These are phyloP conservation scores for Tiliacea citrago DNA, from an alignment of 2,888 invertebrate genomes.

Conservation along the genomic window DNA sequence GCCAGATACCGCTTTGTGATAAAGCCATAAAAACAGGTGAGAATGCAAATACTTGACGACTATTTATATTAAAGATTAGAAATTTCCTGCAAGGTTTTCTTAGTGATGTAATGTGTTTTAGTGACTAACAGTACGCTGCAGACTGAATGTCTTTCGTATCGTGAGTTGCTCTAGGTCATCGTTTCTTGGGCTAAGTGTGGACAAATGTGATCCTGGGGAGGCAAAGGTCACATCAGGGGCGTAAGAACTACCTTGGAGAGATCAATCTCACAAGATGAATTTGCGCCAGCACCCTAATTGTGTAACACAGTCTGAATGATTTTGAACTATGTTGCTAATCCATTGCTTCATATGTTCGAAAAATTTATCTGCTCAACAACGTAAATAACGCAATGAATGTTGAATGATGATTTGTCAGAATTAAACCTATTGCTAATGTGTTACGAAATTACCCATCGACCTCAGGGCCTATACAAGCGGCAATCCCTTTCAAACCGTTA, in stretches of 20 bases:
- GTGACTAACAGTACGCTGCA: constrained; percentile 25
- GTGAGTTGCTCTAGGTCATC: constrained; percentile 10
- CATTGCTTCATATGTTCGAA: too few species aligned
- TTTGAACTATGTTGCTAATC: too few species aligned
- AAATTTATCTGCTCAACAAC: too few species aligned
- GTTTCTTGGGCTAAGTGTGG: background rate
- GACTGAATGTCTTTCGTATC: constrained; percentile 28
- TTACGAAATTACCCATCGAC: background rate
- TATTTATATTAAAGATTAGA: constrained; percentile 36
- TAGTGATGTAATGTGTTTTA: constrained; percentile 35
- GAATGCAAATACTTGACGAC: constrained; percentile 48
- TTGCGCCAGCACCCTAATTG: too few species aligned
- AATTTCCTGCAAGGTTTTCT: constrained; percentile 34
- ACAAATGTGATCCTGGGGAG: background rate
- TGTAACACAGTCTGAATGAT: too few species aligned
- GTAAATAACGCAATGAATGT: too few species aligned
- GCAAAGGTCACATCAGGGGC: background rate
- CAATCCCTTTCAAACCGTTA: background rate
- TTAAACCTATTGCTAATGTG: too few species aligned
- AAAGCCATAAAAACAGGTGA: constrained; percentile 35
- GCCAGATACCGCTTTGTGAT: constrained; percentile 49
- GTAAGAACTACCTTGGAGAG: background rate
- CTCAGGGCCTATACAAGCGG: background rate
- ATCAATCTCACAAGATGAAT: background rate
- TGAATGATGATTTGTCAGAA: too few species aligned